Evolutionary conservation across 2,888 invertebrate genomes (phyloP).

Genomic region (Tinea pellionella): DNA sequence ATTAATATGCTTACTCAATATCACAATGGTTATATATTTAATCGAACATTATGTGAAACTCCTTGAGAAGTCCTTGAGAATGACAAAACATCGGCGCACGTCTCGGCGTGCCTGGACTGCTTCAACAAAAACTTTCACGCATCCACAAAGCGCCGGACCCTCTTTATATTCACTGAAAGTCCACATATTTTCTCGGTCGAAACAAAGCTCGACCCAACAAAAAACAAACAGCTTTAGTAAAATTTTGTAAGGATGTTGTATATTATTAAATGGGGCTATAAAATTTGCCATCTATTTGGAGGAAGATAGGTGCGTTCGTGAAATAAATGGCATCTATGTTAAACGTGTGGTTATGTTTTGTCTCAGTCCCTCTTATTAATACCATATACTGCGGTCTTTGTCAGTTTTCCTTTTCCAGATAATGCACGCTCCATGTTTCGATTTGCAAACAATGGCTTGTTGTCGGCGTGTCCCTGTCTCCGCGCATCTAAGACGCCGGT

Average conservation of each 20-base stretch:
- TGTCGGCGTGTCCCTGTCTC: constrained; percentile 48
- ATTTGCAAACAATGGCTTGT: constrained; percentile 69
- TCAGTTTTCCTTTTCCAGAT: constrained; percentile 27
- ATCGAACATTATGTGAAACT: background rate
- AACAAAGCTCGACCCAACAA: constrained; percentile 33
- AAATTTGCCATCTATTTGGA: constrained; percentile 34
- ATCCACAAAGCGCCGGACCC: constrained; percentile 20
- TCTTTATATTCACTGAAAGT: constrained; percentile 41
- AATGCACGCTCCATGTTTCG: constrained; percentile 41
- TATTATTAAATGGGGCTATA: constrained; percentile 37
- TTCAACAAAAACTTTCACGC: constrained; percentile 34
- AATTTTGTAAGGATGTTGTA: constrained; percentile 22
- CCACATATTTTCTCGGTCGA: constrained; percentile 31
- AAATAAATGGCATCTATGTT: constrained; percentile 24
- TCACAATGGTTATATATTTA: too few relatives aligned
- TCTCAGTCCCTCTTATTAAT: constrained; percentile 1
- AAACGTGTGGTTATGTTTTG: constrained; percentile 16
- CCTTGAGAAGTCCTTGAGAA: background rate
- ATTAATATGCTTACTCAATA: too few relatives aligned
- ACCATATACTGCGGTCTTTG: constrained; percentile 11
- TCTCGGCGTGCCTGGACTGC: background rate
- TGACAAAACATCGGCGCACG: constrained; percentile 9
- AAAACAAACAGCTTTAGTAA: constrained; percentile 27
- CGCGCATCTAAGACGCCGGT: constrained; percentile 45
- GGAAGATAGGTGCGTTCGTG: constrained; percentile 21